A percentile compares a stretch with the other conserved stretches of the same genome.
These are phyloP conservation scores for Gallinago media DNA, from an alignment of 2,113 vertebrate species.

Conservation along the genomic window DNA sequence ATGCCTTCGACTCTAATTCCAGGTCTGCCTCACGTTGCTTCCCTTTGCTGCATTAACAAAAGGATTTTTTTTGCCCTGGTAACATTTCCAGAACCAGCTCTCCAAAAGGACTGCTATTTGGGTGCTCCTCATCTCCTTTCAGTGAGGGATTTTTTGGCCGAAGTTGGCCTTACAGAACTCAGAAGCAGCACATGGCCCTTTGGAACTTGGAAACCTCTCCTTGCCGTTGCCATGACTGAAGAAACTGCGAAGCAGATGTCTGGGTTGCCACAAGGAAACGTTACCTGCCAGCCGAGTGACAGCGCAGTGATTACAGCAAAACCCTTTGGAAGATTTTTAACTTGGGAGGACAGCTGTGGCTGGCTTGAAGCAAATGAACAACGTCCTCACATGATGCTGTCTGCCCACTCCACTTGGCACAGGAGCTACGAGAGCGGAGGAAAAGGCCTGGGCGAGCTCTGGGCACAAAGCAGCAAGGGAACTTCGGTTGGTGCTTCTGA, in stretches of 20 bases:
- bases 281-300: neutral
- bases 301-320: neutral
- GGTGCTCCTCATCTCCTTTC: neutral
- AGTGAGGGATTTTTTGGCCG: neutral
- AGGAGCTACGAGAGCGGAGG: neutral
- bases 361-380: neutral
- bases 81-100: neutral
- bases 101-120: neutral
- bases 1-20: neutral
- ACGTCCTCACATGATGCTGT: neutral
- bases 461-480: neutral
- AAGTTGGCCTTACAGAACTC: neutral
- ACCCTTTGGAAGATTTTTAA: neutral
- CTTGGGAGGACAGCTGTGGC: accelerated
- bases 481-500: neutral
- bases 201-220: neutral
- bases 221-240: neutral
- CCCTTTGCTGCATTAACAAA: neutral
- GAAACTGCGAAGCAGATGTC: neutral
- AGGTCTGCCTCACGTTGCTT: neutral
- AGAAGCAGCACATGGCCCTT: accelerated
- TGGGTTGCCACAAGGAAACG: neutral
- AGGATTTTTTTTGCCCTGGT: neutral
- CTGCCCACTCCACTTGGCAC: neutral
- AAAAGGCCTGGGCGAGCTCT: neutral